These are phyloP conservation scores for Neomorphus geoffroyi DNA, from an alignment of 2,797 vertebrate genomes.

Conservation along the genomic window DNA sequence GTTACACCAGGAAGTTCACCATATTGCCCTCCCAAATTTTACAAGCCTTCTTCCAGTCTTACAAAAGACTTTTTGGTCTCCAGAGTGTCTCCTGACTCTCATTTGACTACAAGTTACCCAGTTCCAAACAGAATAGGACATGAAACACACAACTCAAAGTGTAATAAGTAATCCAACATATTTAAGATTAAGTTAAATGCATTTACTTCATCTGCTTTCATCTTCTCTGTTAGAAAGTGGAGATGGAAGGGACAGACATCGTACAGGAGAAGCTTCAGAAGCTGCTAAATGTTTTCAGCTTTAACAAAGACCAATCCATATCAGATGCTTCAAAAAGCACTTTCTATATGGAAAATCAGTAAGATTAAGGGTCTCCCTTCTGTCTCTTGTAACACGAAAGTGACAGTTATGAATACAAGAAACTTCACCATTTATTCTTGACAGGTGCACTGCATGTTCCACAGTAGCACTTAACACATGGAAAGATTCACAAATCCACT, in stretches of 20 bases:
- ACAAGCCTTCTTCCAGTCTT: background rate
- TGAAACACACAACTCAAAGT: background rate
- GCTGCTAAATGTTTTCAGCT: background rate
- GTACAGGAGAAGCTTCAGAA: background rate
- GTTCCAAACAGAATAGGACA: background rate
- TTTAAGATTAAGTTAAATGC: background rate
- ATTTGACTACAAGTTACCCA: background rate
- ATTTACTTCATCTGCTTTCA: background rate
- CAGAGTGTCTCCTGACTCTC: too few relatives aligned
- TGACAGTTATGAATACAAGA: background rate
- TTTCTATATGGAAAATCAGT: background rate
- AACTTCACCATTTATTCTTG: background rate
- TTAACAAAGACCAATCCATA: background rate
- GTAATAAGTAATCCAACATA: background rate
- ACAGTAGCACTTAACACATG: background rate
- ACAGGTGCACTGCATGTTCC: background rate
- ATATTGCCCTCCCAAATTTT: background rate
- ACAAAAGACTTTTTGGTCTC: background rate
- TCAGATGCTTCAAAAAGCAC: background rate
- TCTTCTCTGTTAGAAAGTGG: background rate
- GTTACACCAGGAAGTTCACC: background rate
- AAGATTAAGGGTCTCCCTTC: background rate
- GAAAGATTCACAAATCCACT: background rate
- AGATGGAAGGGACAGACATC: background rate
- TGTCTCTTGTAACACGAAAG: background rate